Conservation (phyloP, 2,113 vertebrate genomes). For the Hiodon alosoides region DNA sequence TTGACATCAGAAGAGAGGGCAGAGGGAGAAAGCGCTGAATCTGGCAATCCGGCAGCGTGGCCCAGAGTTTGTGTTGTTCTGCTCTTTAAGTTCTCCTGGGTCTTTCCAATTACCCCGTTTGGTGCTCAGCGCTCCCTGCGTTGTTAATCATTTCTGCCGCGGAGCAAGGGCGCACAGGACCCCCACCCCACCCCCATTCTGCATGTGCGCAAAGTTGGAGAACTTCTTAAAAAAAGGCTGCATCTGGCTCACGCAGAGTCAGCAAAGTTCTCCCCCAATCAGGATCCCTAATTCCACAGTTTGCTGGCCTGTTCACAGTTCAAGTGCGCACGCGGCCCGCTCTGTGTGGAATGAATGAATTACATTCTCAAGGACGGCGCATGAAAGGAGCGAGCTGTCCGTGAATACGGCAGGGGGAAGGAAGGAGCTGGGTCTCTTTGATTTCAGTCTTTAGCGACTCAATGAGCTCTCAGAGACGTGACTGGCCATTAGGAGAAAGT, state of each 20-base stretch:
- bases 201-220: background rate
- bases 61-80: slow-evolving; percentile 27
- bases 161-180: background rate
- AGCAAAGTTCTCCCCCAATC: background rate
- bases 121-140: slow-evolving; percentile 20
- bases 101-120: slow-evolving; percentile 35
- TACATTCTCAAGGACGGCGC: background rate
- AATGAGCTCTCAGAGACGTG: slow-evolving; percentile 5
- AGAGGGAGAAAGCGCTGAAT: slow-evolving; percentile 30
- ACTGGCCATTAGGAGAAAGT: slow-evolving; percentile 24
- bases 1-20: slow-evolving; percentile 29
- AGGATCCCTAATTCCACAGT: too few relatives aligned
- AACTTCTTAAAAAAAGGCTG: background rate
- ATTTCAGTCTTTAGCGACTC: slow-evolving; percentile 22
- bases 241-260: background rate
- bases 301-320: slow-evolving; percentile 35
- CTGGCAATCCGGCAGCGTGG: slow-evolving; percentile 18
- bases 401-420: background rate
- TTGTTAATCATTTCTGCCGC: slow-evolving; percentile 32
- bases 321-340: slow-evolving; percentile 32
- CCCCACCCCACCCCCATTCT: background rate
- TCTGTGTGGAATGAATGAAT: background rate
- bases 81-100: slow-evolving; percentile 35
- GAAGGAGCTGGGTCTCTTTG: background rate
- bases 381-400: background rate